Conservation (phyloP, 2,888 invertebrate species). For the Cosmia pyralina region DNA sequence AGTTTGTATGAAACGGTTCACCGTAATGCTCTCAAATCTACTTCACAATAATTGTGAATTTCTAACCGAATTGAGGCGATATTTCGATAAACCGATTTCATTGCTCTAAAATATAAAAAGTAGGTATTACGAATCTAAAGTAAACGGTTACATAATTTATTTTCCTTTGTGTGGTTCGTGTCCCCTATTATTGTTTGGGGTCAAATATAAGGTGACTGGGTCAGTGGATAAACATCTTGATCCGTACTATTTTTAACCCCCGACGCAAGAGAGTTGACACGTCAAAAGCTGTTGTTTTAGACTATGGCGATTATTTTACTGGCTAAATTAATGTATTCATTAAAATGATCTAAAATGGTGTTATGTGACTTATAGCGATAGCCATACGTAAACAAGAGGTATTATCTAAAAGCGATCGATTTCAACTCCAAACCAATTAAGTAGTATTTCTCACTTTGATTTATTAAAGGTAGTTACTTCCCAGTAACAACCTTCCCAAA, state of each 20-base stretch:
- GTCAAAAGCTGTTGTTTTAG: slow-evolving; percentile 14
- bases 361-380: no score
- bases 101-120: slow-evolving; percentile 14
- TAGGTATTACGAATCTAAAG: slow-evolving; percentile 18
- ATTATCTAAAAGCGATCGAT: no score
- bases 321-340: neutral
- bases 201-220: slow-evolving; percentile 50
- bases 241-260: slow-evolving; percentile 18
- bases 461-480: neutral
- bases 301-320: neutral
- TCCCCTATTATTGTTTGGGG: slow-evolving; percentile 32
- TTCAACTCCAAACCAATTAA: no score
- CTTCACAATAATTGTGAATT: slow-evolving; percentile 14
- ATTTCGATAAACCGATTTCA: slow-evolving; percentile 8
- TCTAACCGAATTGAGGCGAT: slow-evolving; percentile 2
- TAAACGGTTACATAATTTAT: slow-evolving; percentile 30
- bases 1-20: slow-evolving; percentile 34
- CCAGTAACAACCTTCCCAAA: neutral
- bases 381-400: no score
- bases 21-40: slow-evolving; percentile 36
- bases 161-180: slow-evolving; percentile 42
- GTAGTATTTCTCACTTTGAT: no score
- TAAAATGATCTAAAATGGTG: no score
- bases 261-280: slow-evolving; percentile 37
- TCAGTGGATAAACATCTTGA: slow-evolving; percentile 52